Evolutionary conservation across 1,140 invertebrate species (phyloP).

Genomic region (Pseudomyrmex pallidus): DNA sequence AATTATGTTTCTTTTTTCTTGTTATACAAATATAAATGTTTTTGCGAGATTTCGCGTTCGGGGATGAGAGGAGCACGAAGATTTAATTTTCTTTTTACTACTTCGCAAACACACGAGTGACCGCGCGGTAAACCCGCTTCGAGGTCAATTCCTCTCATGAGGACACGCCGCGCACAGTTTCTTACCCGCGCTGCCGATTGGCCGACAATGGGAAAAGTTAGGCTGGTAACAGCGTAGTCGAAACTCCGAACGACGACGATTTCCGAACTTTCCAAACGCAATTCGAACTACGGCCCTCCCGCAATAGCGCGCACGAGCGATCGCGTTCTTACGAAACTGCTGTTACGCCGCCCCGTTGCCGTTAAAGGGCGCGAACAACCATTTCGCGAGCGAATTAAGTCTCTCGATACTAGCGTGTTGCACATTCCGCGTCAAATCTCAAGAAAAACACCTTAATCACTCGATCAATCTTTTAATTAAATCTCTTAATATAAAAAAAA

Average conservation of each 20-base stretch:
- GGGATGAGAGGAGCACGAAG: background rate
- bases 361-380: constrained; percentile 40
- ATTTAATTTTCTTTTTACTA: constrained; percentile 24
- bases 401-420: background rate
- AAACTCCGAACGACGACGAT: constrained; percentile 60
- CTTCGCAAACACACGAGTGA: constrained; percentile 27
- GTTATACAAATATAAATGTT: too few species aligned
- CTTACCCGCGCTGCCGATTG: constrained; percentile 57
- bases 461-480: background rate
- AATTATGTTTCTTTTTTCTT: too few species aligned
- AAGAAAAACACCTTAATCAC: too few species aligned
- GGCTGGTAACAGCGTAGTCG: constrained; percentile 54
- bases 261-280: constrained; percentile 60
- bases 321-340: constrained; percentile 51
- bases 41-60: background rate
- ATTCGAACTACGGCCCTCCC: constrained; percentile 49
- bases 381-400: constrained; percentile 48
- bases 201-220: constrained; percentile 64
- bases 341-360: constrained; percentile 29
- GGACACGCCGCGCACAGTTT: constrained; percentile 30
- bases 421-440: constrained; percentile 15
- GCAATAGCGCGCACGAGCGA: constrained; percentile 20
- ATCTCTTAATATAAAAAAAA: background rate
- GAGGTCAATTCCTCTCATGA: too few species aligned
- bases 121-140: constrained; percentile 20